A percentile compares a stretch with the other conserved stretches of the same genome.
phyloP scores from a whole-genome alignment of 2,888 invertebrate species.

The Drosophila pseudotalamancana region DNA sequence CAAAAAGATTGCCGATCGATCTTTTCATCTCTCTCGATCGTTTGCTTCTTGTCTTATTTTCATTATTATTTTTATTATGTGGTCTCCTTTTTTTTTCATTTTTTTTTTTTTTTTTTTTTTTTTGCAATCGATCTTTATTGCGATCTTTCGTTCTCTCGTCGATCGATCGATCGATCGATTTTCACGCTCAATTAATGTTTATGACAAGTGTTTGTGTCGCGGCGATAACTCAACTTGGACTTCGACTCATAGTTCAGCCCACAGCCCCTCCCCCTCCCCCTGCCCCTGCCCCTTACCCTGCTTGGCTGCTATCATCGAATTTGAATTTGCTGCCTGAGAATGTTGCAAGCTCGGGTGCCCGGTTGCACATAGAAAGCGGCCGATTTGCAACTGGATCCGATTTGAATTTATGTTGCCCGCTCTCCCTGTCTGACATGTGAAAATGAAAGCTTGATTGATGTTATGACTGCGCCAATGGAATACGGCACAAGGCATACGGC shows the following conservation, averaged over 20 bases:
- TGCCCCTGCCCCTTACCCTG: not conserved
- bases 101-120: not conserved
- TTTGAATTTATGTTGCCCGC: slow-evolving; percentile 72
- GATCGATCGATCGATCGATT: slow-evolving; percentile 33
- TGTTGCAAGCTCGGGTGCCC: slow-evolving; percentile 48
- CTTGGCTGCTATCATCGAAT: slow-evolving; percentile 22
- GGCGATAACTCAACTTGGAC: slow-evolving; percentile 54
- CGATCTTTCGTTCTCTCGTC: slow-evolving; percentile 12
- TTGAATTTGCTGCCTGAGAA: slow-evolving; percentile 50
- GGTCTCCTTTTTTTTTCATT: no score
- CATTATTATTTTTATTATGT: not conserved
- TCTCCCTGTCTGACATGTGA: slow-evolving; percentile 70
- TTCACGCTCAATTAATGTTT: slow-evolving; percentile 76
- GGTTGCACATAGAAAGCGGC: slow-evolving; percentile 53
- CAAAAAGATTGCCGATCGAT: slow-evolving; percentile 49
- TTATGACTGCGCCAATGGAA: slow-evolving; percentile 64
- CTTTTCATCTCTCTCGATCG: slow-evolving; percentile 51
- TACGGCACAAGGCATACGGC: no score
- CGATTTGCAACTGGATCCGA: slow-evolving; percentile 49
- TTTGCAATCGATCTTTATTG: slow-evolving; percentile 64
- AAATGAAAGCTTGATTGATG: slow-evolving; percentile 80
- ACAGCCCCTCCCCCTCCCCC: not conserved
- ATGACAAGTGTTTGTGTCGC: slow-evolving; percentile 80
- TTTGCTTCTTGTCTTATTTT: slow-evolving; percentile 17
- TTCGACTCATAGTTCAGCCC: not conserved